Conservation (phyloP, 2,797 vertebrate genomes). For the Chelon labrosus region DNA sequence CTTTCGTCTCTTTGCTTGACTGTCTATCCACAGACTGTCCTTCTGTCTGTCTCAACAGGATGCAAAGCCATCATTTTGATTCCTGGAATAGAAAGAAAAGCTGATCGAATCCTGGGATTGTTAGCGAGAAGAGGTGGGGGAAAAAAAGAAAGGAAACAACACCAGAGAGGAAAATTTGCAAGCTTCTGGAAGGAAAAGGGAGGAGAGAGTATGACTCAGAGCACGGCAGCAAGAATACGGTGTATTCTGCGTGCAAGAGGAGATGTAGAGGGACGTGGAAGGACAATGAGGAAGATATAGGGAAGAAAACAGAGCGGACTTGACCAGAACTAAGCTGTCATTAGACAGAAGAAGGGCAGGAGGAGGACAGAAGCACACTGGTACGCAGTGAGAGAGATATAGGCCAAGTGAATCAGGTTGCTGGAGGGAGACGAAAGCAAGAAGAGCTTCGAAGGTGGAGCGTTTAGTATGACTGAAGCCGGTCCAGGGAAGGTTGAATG, state of each 20-base stretch:
- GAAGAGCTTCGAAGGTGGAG: constrained; percentile 57
- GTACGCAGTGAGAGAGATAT: constrained; percentile 50
- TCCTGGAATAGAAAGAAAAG: constrained; percentile 35
- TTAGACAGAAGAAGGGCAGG: constrained; percentile 46
- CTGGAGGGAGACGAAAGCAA: constrained; percentile 39
- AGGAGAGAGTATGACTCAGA: constrained; percentile 76
- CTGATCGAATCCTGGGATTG: constrained; percentile 43
- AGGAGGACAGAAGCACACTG: constrained; percentile 48
- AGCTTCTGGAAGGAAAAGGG: constrained; percentile 71
- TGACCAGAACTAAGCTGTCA: constrained; percentile 55
- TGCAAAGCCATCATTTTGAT: constrained; percentile 34
- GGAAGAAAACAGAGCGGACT: constrained; percentile 12
- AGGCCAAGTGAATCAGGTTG: constrained; percentile 70
- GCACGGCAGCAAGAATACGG: constrained; percentile 56
- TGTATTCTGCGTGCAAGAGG: constrained; percentile 63
- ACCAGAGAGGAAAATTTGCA: constrained; percentile 37
- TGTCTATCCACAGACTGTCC: constrained; percentile 41
- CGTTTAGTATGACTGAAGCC: constrained; percentile 45
- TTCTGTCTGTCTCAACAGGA: constrained; percentile 48
- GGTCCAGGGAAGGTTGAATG: constrained; percentile 60
- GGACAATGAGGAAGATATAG: constrained; percentile 43
- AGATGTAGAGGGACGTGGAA: constrained; percentile 52
- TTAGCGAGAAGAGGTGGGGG: constrained; percentile 18
- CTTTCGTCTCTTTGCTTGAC: constrained; percentile 38
- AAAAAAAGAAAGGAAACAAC: neutral